Base-by-base conservation (phyloP, 1,140 invertebrate genomes). In the Danaus melanippus region DNA sequence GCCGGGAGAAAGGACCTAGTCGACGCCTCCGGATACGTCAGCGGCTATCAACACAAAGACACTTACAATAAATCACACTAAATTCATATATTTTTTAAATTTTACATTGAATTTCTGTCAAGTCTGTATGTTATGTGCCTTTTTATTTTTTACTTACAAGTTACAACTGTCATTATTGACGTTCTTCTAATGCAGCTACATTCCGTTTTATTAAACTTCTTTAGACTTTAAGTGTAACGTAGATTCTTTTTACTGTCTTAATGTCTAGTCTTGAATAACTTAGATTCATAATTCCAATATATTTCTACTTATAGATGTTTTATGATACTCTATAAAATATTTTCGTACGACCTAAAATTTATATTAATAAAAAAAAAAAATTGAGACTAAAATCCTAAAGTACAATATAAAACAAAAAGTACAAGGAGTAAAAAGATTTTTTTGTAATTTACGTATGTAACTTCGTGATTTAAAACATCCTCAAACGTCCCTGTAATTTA, bases 41-140 rank as follows among this genome's bases (percentile, higher is more conserved):
- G 91, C n/a, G 95, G 95, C 9, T 97, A 96, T 76, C 93, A 95
- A 71, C 93, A 95, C 77, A 96, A 96, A 84, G 92, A 95, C 69
- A 91, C 92, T 1, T 93, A 93, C 71, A 87, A 89, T 66, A 90
- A 88, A 68, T 79, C 84, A 49, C 89, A 91, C 68, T 90, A 90
- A 42, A 46, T 55, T 15, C 48, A 46, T 17, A 40, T 52, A 44
- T 45, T 42, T 53, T 47, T 46, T 21, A 42, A 21, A 40, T 54
- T 46, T 55, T 32, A 32, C 21, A 32, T 32, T 32, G 21, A 32
- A 32, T 32, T 32, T 32, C 21, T 32, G 12, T 21, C 44, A 39
- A 32, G 21, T 32, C 21, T 32, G 21, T 32, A 32, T 42, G 53
- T 55, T 55, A 46, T 17, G 49, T 52, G 49, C 50, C 45, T 53